Base-by-base conservation (phyloP, 2,113 vertebrate genomes). In the Tupaia chinensis region DNA sequence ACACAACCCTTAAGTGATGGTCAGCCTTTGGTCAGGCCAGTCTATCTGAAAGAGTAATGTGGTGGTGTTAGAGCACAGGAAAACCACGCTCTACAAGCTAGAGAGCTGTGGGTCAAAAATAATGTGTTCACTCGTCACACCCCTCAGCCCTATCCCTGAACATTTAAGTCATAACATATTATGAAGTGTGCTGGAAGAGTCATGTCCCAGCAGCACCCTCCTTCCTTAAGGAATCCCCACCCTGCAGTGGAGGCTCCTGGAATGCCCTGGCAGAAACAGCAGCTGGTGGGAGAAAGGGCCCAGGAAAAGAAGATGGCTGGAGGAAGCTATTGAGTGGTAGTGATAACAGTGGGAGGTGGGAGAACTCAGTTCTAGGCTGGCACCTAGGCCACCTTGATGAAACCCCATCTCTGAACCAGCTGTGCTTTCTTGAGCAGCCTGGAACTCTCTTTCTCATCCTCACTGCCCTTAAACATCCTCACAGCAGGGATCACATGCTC, bases 1-100 rank as follows among this genome's bases (percentile, higher is more conserved):
- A n/a, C 34, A 72, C 44, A 76, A 14, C 29, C 7, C 66, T 54
- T 61, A 54, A 76, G 12, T 16, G 17, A 11, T 3, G 29, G 23
- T n/a, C n/a, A n/a, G n/a, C 12, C 44, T 80, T 34, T n/a, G 25
- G 29, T 23, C 29, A 58, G 11, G 3, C 32, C 23, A 6, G 16
- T 19, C 58, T 29, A 6, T 54, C 87, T 44, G 10, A 69, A 69
- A 66, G 32, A n/a, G 63, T 58, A 15, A 66, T 4, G 0, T 20
- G 27, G 53, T 0, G 3, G 4, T 0, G 0, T 29, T 29, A 27
- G 74, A 4, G n/a, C 14, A 2, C 5, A 19, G 32, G 20, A 32
- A 86, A 14, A 11, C 6, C 9, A 1, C 1, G 4, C 20, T 10
- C 1, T 32, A 20, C 9, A 22, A 68, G 3, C 32, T 20, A n/a